Evolutionary conservation across 2,888 invertebrate species (phyloP).

Genomic region (Aporophyla lueneburgensis): DNA sequence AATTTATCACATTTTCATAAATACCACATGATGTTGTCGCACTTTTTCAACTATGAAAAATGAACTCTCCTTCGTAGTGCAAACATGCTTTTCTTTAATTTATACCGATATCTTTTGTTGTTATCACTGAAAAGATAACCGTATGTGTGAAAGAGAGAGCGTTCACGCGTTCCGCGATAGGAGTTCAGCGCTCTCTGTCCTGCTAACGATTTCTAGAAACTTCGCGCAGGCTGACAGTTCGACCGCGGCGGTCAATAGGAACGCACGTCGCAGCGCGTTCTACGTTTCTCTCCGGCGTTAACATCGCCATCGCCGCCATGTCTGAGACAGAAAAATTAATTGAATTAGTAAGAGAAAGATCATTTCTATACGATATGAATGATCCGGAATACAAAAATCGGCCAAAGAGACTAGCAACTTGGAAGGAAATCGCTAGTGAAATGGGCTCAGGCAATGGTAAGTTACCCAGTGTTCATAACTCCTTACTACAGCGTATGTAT

Average conservation of each 20-base stretch:
- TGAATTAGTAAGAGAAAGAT: constrained; percentile 38
- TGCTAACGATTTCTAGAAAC: constrained; percentile 35
- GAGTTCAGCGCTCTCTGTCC: constrained; percentile 50
- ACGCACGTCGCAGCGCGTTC: constrained; percentile 49
- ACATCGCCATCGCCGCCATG: constrained; percentile 13
- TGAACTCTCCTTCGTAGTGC: neutral
- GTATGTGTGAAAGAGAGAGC: constrained; percentile 45
- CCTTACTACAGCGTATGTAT: neutral
- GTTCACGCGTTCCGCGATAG: constrained; percentile 54
- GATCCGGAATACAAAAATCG: constrained; percentile 57
- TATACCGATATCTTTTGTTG: neutral
- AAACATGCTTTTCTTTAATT: constrained; percentile 1
- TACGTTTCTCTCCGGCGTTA: neutral
- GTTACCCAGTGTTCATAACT: constrained; percentile 3
- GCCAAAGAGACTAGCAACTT: constrained; percentile 40
- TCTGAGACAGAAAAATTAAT: constrained; percentile 45
- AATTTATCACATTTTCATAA: neutral
- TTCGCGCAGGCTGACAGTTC: constrained; percentile 23
- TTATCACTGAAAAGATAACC: constrained; percentile 9
- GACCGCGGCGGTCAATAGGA: constrained; percentile 59
- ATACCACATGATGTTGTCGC: neutral
- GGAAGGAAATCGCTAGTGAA: constrained; percentile 52
- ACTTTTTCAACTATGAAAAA: neutral
- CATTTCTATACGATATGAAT: constrained; percentile 52
- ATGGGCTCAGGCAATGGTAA: constrained; percentile 54